phyloP scores from a whole-genome alignment of 1,140 invertebrate species.

The Drosophila dunni region DNA sequence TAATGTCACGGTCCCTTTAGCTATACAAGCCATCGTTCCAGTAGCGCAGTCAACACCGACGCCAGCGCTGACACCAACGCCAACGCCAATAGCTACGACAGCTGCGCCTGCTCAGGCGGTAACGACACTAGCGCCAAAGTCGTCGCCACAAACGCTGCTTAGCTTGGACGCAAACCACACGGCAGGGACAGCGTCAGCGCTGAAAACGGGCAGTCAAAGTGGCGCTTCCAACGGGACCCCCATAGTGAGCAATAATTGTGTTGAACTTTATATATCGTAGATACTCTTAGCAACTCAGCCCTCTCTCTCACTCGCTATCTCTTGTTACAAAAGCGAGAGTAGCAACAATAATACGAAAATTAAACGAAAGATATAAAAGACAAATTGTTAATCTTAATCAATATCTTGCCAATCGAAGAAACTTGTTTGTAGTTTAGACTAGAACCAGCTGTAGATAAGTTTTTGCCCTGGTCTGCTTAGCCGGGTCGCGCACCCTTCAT shows the following conservation, averaged over 20 bases:
- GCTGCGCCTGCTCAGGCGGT: constrained; percentile 25
- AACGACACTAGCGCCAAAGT: constrained; percentile 17
- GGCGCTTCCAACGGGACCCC: constrained; percentile 52
- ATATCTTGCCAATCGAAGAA: constrained; percentile 79
- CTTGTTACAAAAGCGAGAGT: constrained; percentile 1
- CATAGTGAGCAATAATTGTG: constrained; percentile 69
- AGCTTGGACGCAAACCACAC: constrained; percentile 70
- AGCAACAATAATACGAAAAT: neutral
- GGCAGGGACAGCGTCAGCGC: constrained; percentile 28
- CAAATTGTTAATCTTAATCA: constrained; percentile 31
- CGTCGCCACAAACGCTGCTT: constrained; percentile 49
- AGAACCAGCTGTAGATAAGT: constrained; percentile 53
- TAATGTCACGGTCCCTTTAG: constrained; percentile 16
- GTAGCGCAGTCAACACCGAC: neutral
- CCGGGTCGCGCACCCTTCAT: constrained; percentile 44
- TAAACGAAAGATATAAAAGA: neutral
- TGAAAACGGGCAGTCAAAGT: constrained; percentile 50
- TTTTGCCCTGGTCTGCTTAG: constrained; percentile 26
- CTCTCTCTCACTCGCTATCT: constrained; percentile 8
- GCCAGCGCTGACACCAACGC: neutral
- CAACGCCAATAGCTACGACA: constrained; percentile 1
- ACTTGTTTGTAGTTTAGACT: constrained; percentile 64
- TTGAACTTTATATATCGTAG: constrained; percentile 71
- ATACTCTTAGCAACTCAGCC: constrained; percentile 1
- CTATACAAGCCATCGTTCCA: constrained; percentile 12